These are phyloP conservation scores for Drosophila fulvimacula DNA, from an alignment of 2,888 invertebrate species.

Conservation along the genomic window DNA sequence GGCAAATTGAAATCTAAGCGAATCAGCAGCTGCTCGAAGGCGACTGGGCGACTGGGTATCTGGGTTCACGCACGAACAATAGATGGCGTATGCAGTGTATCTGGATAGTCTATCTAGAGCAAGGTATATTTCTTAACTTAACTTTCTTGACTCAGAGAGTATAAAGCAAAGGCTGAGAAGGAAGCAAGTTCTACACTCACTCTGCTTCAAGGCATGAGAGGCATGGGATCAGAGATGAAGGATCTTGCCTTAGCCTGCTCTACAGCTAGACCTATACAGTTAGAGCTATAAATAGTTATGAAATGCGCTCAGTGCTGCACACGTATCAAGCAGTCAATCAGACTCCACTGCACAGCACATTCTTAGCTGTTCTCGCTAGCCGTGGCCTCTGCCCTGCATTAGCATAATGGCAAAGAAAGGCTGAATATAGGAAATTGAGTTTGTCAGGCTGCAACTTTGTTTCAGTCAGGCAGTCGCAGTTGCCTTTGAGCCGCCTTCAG, in stretches of 20 bases:
- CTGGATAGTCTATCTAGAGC: background rate
- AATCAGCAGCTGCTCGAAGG: too few relatives aligned
- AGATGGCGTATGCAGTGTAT: too few relatives aligned
- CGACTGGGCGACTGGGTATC: background rate
- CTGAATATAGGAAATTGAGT: slow-evolving; percentile 64
- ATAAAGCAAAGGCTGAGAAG: too few relatives aligned
- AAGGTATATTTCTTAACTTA: background rate
- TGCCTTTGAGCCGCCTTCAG: background rate
- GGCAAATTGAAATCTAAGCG: background rate
- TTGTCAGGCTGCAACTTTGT: slow-evolving; percentile 47
- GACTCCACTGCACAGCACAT: background rate
- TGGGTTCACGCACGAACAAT: background rate
- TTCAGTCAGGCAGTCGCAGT: slow-evolving; percentile 8
- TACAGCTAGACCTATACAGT: background rate
- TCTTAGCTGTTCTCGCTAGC: background rate
- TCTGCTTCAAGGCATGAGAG: too few relatives aligned
- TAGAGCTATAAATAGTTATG: background rate
- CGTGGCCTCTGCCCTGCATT: slow-evolving; percentile 48
- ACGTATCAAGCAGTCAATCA: background rate
- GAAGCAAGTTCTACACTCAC: too few relatives aligned
- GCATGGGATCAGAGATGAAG: too few relatives aligned
- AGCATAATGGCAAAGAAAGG: slow-evolving; percentile 74
- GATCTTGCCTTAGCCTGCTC: too few relatives aligned
- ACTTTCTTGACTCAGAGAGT: too few relatives aligned
- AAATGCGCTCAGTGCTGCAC: background rate